Conservation (phyloP, 1,140 invertebrate species). For the Diachasmimorpha longicaudata region DNA sequence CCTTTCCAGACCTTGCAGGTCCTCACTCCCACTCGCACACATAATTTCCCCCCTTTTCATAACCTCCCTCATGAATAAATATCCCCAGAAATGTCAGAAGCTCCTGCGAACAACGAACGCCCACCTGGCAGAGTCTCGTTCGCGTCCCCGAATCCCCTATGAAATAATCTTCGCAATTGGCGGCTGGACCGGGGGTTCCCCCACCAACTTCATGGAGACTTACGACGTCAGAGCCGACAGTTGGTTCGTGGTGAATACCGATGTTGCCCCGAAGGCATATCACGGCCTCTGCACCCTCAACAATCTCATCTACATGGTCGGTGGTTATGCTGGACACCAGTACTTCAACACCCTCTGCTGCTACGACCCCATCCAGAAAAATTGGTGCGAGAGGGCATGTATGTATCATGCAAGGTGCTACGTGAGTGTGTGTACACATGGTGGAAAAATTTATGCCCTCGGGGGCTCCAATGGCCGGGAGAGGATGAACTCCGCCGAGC, state of each 20-base stretch:
- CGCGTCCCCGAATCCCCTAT: constrained; percentile 71
- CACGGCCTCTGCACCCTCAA: constrained; percentile 75
- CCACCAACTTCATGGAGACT: constrained; percentile 79
- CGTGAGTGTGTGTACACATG: constrained; percentile 75
- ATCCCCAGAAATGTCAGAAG: constrained; percentile 63
- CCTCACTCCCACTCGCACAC: too few species aligned
- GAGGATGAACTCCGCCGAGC: constrained; percentile 76
- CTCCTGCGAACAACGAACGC: constrained; percentile 50
- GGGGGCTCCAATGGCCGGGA: constrained; percentile 87
- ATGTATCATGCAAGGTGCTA: constrained; percentile 79
- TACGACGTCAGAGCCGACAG: constrained; percentile 74
- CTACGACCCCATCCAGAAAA: constrained; percentile 69
- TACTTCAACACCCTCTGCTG: constrained; percentile 75
- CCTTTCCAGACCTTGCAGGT: too few species aligned
- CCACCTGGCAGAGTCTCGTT: constrained; percentile 65
- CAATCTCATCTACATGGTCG: constrained; percentile 77
- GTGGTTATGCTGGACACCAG: constrained; percentile 76
- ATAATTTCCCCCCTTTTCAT: too few species aligned
- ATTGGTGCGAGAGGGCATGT: constrained; percentile 73
- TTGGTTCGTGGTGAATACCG: constrained; percentile 70
- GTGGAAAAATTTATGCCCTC: constrained; percentile 81
- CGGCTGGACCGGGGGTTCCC: constrained; percentile 81
- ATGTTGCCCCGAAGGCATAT: constrained; percentile 73
- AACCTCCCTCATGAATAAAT: too few species aligned
- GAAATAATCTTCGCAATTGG: constrained; percentile 77